Evolutionary conservation across 23 tunicate species (phyloP), one percentile per base, ranked within the genome.

Genomic region (Trididemnum nubilum): DNA sequence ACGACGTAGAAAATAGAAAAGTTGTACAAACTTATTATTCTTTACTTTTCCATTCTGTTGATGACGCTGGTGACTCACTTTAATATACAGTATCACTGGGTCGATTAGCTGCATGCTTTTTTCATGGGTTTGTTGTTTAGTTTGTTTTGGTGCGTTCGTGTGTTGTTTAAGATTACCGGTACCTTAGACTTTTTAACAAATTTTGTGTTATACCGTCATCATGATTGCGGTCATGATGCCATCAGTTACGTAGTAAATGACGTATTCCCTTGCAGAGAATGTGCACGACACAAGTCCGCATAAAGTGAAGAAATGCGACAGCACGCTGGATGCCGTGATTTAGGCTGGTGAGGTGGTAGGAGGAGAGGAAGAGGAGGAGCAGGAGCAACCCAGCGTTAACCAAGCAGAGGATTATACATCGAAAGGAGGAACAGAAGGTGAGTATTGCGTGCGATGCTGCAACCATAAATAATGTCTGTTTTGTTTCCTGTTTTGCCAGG

Each of bases 261-360:
- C 54, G 54, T 7, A 7, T 9, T 44, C 15, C 12, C 15, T 33
- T 7, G 25, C 61, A 73, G 87, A 73, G 35, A 61, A 37, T 61
- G 50, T 83, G 26, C 32, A 35, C 40, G 81, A 83, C 73, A 73
- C 75, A 12, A 83, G 81, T 58, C 87, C 87, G 27, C 80, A 60
- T 9, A 73, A 73, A 27, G 67, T 73, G 63, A 73, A 31, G 27
- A 81, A 83, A 49, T 81, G 87, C 25, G 81, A 83, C 73, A 65
- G 73, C 40, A 63, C 58, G 61, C 60, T 83, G 35, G 87, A 83
- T 63, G 87, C 81, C 18, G 81, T 83, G 33, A 73, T 83, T 73
- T 34, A 73, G 37, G 67, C 80, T 0, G 81, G 81, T 12, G 29
- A 31, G 81, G 38, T 52, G 25, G 66, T 5, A 29, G 29, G 9